Base-by-base conservation (phyloP, 2,113 vertebrate species). In the Blennius ocellaris region DNA sequence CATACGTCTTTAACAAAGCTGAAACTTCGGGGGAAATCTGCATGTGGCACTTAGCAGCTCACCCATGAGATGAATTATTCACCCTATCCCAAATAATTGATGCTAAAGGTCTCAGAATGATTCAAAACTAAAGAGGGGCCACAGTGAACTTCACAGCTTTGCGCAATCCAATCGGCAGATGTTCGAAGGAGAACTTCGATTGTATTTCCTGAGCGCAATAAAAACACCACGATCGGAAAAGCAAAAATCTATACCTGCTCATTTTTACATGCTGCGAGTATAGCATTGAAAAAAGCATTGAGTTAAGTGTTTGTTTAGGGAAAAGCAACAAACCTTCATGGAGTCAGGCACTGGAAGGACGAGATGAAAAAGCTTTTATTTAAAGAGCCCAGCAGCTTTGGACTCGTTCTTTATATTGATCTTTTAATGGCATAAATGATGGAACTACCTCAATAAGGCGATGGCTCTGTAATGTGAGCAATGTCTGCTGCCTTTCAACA, bases 71-170 rank as follows among this genome's bases (percentile, higher is more conserved):
- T 81, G 47, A 86, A 86, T 89, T 69, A 89, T 92, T 91, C 48
- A 89, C 9, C 59, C 30, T 45, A 8, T 73, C 71, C 55, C 69
- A 76, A 91, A 89, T 91, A 86, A 89, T 86, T 87, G 16, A 89
- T 86, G 55, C 53, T 58, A 6, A 63, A 83, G 48, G 59, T 75
- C 55, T 77, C 61, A 37, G 21, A 76, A 78, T 68, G 12, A 76
- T 71, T 71, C 63, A 48, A 3, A 44, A 73, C 12, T 69, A 15
- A 73, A 1, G 11, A 30, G 12, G 51, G 21, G 37, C 14, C 48
- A 66, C 11, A 73, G 48, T 16, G 50, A 49, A 67, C n/a, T 6
- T 11, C 49, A 49, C 41, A 61, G 16, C 43, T 73, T 11, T 11
- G 11, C n/a, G 63, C 48, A 21, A 55, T 69, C 51, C 71, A 60